These are phyloP conservation scores for Asobara japonica DNA, from an alignment of 1,140 invertebrate species.

Conservation along the genomic window DNA sequence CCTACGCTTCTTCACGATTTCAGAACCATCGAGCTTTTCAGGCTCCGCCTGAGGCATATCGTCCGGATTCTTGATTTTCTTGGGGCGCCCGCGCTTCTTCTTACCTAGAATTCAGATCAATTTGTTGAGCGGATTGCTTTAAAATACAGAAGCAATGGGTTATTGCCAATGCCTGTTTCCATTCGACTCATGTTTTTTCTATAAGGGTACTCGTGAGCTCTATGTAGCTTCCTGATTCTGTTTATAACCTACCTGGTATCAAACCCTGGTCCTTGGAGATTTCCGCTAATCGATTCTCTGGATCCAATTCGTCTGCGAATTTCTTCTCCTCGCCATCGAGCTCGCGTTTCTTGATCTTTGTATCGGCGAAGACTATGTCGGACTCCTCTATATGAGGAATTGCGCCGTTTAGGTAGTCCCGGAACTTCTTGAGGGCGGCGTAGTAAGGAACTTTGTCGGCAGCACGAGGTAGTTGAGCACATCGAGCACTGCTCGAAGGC, in stretches of 20 bases:
- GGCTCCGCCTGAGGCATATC: conserved; percentile 69
- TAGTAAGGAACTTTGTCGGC: conserved; percentile 98
- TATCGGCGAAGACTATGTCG: conserved; percentile 90
- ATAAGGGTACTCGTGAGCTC: too few relatives aligned
- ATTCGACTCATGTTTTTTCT: too few relatives aligned
- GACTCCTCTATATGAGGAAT: conserved; percentile 87
- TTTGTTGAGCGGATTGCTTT: too few relatives aligned
- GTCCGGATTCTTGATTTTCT: conserved; percentile 82
- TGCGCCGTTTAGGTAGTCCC: conserved; percentile 93
- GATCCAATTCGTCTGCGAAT: conserved; percentile 65
- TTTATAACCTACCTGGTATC: too few relatives aligned
- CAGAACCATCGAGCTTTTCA: conserved; percentile 69
- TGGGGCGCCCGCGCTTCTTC: conserved; percentile 88
- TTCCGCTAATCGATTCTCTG: conserved; percentile 62
- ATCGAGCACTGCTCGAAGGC: conserved; percentile 96
- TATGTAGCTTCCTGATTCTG: too few relatives aligned
- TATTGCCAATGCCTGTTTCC: too few relatives aligned
- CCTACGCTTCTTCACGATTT: conserved; percentile 82
- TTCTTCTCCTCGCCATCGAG: conserved; percentile 68
- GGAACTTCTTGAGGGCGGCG: conserved; percentile 91
- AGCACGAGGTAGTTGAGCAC: conserved; percentile 92
- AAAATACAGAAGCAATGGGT: too few relatives aligned
- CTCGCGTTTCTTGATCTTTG: conserved; percentile 75
- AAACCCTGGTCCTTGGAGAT: conserved; percentile 67
- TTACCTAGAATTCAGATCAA: too few relatives aligned